A percentile compares a stretch with the other conserved stretches of the same genome.
Evolutionary conservation across 2,113 vertebrate genomes (phyloP).

Genomic region (Odobenus rosmarus): DNA sequence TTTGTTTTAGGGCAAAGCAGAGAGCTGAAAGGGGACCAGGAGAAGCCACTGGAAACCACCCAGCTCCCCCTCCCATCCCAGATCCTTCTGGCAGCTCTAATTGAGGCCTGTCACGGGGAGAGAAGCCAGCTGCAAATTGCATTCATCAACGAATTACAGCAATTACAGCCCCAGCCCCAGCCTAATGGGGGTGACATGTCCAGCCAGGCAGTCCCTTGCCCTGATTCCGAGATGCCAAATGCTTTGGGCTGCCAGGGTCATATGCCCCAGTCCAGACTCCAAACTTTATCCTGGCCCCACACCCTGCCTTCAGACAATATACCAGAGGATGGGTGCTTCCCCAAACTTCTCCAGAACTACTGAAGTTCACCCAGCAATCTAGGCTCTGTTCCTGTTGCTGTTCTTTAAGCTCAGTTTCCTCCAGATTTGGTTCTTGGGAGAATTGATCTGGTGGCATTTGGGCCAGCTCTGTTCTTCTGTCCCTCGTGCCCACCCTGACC

Average conservation of each 20-base stretch:
- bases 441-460: background rate
- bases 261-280: background rate
- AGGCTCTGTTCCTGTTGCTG: background rate
- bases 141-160: slow-evolving; percentile 80
- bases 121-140: slow-evolving; percentile 69
- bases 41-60: background rate
- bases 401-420: background rate
- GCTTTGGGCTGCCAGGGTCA: background rate
- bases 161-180: slow-evolving; percentile 73
- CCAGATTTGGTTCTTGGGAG: background rate
- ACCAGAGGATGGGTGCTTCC: background rate
- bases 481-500: slow-evolving; percentile 3
- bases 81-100: slow-evolving; percentile 68
- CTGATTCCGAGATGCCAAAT: slow-evolving; percentile 54
- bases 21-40: background rate
- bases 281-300: background rate
- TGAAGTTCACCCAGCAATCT: background rate
- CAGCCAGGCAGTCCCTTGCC: slow-evolving; percentile 41
- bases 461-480: background rate
- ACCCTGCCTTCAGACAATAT: background rate
- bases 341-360: background rate
- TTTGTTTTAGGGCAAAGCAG: background rate
- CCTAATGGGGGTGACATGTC: slow-evolving; percentile 54
- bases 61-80: background rate
- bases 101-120: slow-evolving; percentile 70